These are phyloP conservation scores for Philereme transversata DNA, from an alignment of 2,888 invertebrate species.

Conservation along the genomic window DNA sequence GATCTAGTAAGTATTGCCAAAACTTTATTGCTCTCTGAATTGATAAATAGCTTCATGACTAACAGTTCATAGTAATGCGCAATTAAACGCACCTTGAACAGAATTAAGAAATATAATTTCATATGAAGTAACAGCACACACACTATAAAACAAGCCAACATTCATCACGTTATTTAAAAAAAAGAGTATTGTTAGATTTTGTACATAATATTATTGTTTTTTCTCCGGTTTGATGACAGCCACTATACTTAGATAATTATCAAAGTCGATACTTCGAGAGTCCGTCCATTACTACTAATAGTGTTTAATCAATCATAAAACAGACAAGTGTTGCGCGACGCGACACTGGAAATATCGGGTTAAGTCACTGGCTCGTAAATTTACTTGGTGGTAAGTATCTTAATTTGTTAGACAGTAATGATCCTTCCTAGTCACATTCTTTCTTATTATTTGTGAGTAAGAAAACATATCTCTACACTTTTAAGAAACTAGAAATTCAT, in stretches of 20 bases:
- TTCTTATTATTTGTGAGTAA: slow-evolving; percentile 19
- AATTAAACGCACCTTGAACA: slow-evolving; percentile 2
- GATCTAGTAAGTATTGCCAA: not conserved
- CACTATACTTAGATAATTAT: not conserved
- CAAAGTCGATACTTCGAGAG: slow-evolving; percentile 1
- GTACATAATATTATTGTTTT: not conserved
- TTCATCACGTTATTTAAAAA: no score
- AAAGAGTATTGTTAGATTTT: no score
- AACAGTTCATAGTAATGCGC: slow-evolving; percentile 9
- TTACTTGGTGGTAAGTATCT: slow-evolving; percentile 11
- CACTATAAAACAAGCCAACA: not conserved
- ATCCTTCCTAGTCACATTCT: slow-evolving; percentile 17
- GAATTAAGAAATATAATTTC: not conserved
- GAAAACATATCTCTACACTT: not conserved
- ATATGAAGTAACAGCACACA: not conserved
- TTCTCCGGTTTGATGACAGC: not conserved
- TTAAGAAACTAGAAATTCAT: no score
- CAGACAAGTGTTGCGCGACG: slow-evolving; percentile 12
- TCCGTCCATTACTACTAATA: not conserved
- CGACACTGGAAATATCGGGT: slow-evolving; percentile 11
- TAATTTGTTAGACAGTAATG: slow-evolving; percentile 24
- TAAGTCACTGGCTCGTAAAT: slow-evolving; percentile 2
- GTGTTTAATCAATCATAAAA: slow-evolving; percentile 3
- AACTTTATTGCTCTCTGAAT: slow-evolving; percentile 5
- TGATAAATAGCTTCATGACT: slow-evolving; percentile 19